Evolutionary conservation across 2,113 vertebrate species (phyloP), one percentile per base, ranked within the genome.

Genomic region (Corythoichthys haematopterus): DNA sequence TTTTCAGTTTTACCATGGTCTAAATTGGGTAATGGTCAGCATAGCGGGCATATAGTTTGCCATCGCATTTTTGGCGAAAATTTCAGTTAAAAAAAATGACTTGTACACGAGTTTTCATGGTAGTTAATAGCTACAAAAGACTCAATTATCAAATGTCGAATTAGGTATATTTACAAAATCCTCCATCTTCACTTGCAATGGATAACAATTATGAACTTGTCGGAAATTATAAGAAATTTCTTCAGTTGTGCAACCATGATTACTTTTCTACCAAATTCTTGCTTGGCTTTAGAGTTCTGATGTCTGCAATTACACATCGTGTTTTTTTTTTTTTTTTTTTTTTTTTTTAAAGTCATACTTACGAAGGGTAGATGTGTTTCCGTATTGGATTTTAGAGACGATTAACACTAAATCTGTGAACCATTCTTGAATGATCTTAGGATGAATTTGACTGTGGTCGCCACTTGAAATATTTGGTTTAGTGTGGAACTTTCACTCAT

Each of bases 401-500:
- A 65, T 5, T 64, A 46, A 59, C 56, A 53, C 62, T 63, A 53
- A 14, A 20, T n/a, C 69, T 57, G 33, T 9, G 47, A 66, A 65
- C 45, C 59, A 66, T 40, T 78, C 69, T 77, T 78, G 70, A 66
- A 36, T n/a, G 57, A 46, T 62, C n/a, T 80, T 82, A 78, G 56
- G 66, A 1, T 28, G 77, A 75, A 78, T 75, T 72, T 48, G 72
- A 67, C 65, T 83, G 64, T 69, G 80, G 83, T 77, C 38, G 20
- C 53, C 65, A 67, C 53, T 84, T 81, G 66, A 65, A 64, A 69
- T 80, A 51, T 76, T 74, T 77, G 47, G 65, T 77, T 57, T 71
- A 63, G 65, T 62, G 61, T 16, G 64, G 76, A 71, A 70, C 70
- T 74, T 77, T 78, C 67, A 61, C 37, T 69, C 61, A n/a, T 66